These are phyloP conservation scores for Cerastis leucographa DNA, from an alignment of 2,888 invertebrate species.

Conservation along the genomic window DNA sequence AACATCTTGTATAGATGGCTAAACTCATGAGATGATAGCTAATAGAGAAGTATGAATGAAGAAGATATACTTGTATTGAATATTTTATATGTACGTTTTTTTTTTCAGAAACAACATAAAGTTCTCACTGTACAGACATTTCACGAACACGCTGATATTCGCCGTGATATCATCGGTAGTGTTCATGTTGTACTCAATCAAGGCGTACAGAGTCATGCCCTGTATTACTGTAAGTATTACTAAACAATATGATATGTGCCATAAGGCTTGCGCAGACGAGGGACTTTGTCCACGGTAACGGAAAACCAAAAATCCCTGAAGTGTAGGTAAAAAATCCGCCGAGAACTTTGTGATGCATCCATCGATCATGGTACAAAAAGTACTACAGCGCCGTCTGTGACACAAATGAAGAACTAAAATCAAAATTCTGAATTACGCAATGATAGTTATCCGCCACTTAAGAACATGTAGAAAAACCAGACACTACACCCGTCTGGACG, in stretches of 20 bases:
- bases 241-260: background rate
- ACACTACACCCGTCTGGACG: no score
- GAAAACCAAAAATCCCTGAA: no score
- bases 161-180: conserved; percentile 97
- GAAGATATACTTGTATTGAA: background rate
- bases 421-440: no score
- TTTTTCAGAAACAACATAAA: conserved; percentile 96
- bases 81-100: conserved; percentile 20
- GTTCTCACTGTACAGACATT: conserved; percentile 96
- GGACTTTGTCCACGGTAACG: background rate
- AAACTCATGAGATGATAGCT: no score
- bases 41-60: background rate
- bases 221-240: conserved; percentile 93
- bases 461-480: no score
- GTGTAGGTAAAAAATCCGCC: no score
- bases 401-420: no score
- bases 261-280: background rate
- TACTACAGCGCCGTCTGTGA: no score
- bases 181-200: conserved; percentile 98
- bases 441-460: no score
- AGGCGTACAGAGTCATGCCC: conserved; percentile 93
- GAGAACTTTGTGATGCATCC: no score
- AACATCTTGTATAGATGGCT: no score
- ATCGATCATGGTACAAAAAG: no score
- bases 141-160: conserved; percentile 98